A percentile compares a stretch with the other conserved stretches of the same genome.
phyloP scores from a whole-genome alignment of 1,140 invertebrate genomes.

The Ptiloglossa arizonensis region DNA sequence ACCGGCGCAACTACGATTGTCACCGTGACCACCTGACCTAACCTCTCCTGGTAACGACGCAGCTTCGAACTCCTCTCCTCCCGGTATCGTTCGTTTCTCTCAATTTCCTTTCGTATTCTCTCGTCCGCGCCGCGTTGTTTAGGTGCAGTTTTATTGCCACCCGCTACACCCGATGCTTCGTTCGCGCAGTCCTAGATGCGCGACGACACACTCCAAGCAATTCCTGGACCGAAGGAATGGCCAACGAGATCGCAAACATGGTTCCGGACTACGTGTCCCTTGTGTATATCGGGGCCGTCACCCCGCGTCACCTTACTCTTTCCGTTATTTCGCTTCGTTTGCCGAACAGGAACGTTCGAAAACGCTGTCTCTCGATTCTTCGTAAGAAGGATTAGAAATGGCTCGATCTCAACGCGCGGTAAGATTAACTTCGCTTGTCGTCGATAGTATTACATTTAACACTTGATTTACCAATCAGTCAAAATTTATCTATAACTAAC shows the following conservation, averaged over 20 bases:
- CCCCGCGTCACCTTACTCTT: not conserved
- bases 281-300: conserved; percentile 36
- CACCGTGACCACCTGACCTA: conserved; percentile 43
- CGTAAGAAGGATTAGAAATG: not conserved
- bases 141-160: conserved; percentile 64
- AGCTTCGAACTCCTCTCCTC: conserved; percentile 50
- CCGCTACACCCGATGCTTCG: conserved; percentile 1
- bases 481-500: too few species aligned
- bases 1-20: conserved; percentile 1
- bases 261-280: conserved; percentile 43
- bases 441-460: too few species aligned
- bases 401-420: too few species aligned
- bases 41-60: conserved; percentile 68
- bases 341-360: not conserved
- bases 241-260: conserved; percentile 64
- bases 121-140: conserved; percentile 54
- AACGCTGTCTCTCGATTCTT: not conserved
- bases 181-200: conserved; percentile 47
- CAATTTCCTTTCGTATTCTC: conserved; percentile 13
- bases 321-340: conserved; percentile 38
- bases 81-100: conserved; percentile 2
- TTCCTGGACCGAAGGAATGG: conserved; percentile 53
- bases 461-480: too few species aligned
- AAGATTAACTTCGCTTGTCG: not conserved
- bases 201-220: conserved; percentile 46